phyloP scores from a whole-genome alignment of 2,797 vertebrate species.

The Siniperca obscura region DNA sequence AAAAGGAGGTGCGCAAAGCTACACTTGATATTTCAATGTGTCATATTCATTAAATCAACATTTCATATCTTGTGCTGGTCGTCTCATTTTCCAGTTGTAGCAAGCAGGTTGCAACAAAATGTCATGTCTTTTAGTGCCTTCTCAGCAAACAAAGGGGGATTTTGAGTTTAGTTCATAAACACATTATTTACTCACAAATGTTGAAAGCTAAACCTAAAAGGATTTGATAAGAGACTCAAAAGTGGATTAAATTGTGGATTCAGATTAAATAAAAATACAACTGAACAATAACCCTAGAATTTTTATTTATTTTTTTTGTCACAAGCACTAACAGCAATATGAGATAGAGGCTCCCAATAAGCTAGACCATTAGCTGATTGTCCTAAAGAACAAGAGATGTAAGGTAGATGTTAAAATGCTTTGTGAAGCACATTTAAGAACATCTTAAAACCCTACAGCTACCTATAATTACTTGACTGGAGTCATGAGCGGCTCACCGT shows the following conservation, averaged over 20 bases:
- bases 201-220: background rate
- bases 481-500: background rate
- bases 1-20: background rate
- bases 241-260: background rate
- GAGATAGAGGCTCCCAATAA: background rate
- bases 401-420: background rate
- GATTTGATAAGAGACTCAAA: background rate
- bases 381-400: background rate
- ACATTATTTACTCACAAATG: background rate
- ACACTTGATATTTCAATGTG: background rate
- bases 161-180: background rate
- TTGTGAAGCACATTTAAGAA: background rate
- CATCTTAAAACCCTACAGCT: background rate
- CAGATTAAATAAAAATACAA: background rate
- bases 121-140: background rate
- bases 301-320: no score
- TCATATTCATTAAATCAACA: background rate
- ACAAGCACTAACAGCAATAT: background rate
- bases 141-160: background rate
- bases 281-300: background rate
- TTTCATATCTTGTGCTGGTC: background rate
- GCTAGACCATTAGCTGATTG: background rate
- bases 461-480: background rate
- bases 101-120: background rate
- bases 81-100: background rate